phyloP scores from a whole-genome alignment of 2,888 invertebrate genomes.

The Sabellastarte sp. region DNA sequence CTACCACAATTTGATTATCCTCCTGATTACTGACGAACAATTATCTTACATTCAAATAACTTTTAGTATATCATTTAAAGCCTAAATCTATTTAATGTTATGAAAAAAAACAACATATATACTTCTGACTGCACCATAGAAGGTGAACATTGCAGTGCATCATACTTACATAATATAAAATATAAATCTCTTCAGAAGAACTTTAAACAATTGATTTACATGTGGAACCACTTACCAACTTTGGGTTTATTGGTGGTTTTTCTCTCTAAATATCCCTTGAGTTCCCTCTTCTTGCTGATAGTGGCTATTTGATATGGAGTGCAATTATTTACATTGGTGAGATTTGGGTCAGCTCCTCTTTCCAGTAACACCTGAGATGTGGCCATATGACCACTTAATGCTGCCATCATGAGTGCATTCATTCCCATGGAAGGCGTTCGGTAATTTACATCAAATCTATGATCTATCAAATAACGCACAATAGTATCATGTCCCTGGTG shows the following conservation, averaged over 20 bases:
- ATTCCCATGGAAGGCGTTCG: conserved; percentile 1
- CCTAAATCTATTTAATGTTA: too few relatives aligned
- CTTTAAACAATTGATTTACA: too few relatives aligned
- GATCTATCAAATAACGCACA: conserved; percentile 50
- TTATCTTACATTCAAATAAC: too few relatives aligned
- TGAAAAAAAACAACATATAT: too few relatives aligned
- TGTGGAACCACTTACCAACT: too few relatives aligned
- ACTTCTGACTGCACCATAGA: too few relatives aligned
- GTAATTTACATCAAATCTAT: conserved; percentile 54
- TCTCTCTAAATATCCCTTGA: conserved; percentile 52
- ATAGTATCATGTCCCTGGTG: conserved; percentile 57
- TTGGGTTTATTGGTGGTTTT: conserved; percentile 55
- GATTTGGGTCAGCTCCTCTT: conserved; percentile 56
- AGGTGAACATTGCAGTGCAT: too few relatives aligned
- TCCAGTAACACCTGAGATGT: conserved; percentile 59
- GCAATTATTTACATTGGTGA: conserved; percentile 50
- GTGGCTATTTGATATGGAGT: conserved; percentile 59
- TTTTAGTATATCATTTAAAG: too few relatives aligned
- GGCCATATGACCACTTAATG: conserved; percentile 58
- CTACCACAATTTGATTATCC: too few relatives aligned
- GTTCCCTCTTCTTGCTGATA: conserved; percentile 41
- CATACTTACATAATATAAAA: too few relatives aligned
- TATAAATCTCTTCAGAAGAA: too few relatives aligned
- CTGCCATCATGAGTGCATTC: conserved; percentile 53
- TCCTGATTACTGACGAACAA: too few relatives aligned